phyloP scores from a whole-genome alignment of 2,888 invertebrate species.

The Spicauda simplicius region DNA sequence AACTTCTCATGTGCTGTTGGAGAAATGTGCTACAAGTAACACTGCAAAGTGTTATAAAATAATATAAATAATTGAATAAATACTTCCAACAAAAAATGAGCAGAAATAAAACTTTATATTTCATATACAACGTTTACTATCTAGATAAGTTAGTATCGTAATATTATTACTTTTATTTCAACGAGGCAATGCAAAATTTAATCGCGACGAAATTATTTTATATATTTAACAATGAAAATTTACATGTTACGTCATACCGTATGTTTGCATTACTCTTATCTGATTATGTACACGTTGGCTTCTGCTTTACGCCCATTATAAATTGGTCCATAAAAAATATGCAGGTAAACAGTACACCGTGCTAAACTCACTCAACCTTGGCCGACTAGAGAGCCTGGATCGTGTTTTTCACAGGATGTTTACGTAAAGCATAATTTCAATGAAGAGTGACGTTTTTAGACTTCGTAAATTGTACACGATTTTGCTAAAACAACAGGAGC shows the following conservation, averaged over 20 bases:
- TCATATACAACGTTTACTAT: no score
- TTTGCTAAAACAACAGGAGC: conserved; percentile 42
- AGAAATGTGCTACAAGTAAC: no score
- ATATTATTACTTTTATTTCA: no score
- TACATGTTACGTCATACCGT: conserved; percentile 23
- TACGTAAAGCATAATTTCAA: conserved; percentile 55
- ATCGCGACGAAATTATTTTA: neutral
- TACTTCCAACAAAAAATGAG: no score
- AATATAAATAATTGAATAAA: no score
- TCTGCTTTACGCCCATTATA: conserved; percentile 45
- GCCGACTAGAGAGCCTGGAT: conserved; percentile 64
- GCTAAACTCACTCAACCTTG: conserved; percentile 65
- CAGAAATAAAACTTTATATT: no score
- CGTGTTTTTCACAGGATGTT: conserved; percentile 67
- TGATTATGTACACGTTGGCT: conserved; percentile 34
- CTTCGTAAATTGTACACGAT: conserved; percentile 42
- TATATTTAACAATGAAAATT: conserved; percentile 7
- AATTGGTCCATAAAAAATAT: conserved; percentile 50
- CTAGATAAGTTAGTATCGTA: no score
- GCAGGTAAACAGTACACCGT: conserved; percentile 57
- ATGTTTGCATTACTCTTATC: conserved; percentile 38
- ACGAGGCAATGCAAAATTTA: no score
- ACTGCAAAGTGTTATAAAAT: no score
- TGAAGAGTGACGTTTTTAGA: conserved; percentile 42
- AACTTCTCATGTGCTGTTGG: neutral